Base-by-base conservation (phyloP, 2,797 vertebrate genomes). In the Chanos chanos region DNA sequence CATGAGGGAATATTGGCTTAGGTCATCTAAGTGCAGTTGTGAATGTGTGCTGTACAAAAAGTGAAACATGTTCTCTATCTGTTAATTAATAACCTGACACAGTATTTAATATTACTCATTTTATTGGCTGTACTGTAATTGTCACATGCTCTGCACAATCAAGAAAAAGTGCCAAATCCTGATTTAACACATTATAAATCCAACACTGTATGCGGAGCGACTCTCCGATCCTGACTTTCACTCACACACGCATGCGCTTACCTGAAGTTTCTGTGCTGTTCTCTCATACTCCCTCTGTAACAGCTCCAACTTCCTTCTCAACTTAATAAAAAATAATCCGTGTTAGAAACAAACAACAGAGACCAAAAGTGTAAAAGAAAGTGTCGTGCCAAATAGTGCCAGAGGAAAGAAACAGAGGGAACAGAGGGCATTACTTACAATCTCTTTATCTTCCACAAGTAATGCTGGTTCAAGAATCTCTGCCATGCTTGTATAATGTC, bases 271-370 rank as follows among this genome's bases (percentile, higher is more conserved):
- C 19, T 40, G 47, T 3, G 70, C 70, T 0, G 73, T 75, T 34
- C 47, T 70, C 18, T 76, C 70, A 28, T 76, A 76, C 33, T 76
- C 73, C 9, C 16, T 40, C 44, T 73, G 68, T 19, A 76, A 64
- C 13, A 61, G 51, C 58, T 61, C 56, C 56, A 76, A 37, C 41
- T 64, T 48, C n/a, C 37, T 64, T 21, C 44, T 58, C 28, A 76
- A 28, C 73, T 66, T 36, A 4, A 45, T 63, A 36, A 24, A 15
- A 33, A 21, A 19, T 28, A 24, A 19, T 9, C 13, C n/a, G 7
- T 9, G 5, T n/a, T 31, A 16, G 27, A 16, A 49, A 27, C 49
- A 6, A 13, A 5, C 16, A 8, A 7, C 1, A 8, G 15, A 8
- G 19, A 2, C 18, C 4, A 37, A 39, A 37, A 22, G 4, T 21